Evolutionary conservation across 2,888 invertebrate species (phyloP).

Genomic region (Eremobia ochroleuca): DNA sequence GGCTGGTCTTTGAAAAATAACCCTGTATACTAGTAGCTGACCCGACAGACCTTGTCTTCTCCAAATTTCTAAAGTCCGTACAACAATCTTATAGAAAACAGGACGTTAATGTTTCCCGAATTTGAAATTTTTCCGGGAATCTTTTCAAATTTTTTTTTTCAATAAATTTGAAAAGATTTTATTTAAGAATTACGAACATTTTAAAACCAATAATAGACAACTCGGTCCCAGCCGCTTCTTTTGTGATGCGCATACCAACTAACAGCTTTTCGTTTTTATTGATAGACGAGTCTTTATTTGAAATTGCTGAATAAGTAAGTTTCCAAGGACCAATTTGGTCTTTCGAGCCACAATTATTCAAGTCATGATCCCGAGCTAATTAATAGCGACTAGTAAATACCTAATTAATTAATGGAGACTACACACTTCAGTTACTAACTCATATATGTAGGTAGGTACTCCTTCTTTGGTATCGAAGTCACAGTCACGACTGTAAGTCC

Average conservation of each 20-base stretch:
- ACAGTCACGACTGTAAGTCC: no score
- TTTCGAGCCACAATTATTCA: neutral
- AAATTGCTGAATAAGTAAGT: neutral
- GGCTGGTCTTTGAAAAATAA: no score
- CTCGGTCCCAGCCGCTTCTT: neutral
- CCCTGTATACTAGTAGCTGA: neutral
- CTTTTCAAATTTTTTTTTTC: neutral
- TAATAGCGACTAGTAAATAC: constrained; percentile 1
- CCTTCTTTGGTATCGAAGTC: no score
- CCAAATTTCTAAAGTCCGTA: neutral
- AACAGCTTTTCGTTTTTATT: neutral
- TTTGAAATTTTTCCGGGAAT: neutral
- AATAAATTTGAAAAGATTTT: no score
- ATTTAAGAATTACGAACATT: neutral
- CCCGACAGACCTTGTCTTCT: neutral
- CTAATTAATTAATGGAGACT: neutral
- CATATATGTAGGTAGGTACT: neutral
- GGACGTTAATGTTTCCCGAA: neutral
- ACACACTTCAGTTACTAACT: neutral
- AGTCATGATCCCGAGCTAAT: neutral
- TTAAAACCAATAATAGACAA: neutral
- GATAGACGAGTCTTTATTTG: neutral
- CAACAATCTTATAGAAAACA: neutral
- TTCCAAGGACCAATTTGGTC: neutral
- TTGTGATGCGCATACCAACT: neutral